Conservation (phyloP, 2,113 vertebrate species). For the Perca schrenkii region DNA sequence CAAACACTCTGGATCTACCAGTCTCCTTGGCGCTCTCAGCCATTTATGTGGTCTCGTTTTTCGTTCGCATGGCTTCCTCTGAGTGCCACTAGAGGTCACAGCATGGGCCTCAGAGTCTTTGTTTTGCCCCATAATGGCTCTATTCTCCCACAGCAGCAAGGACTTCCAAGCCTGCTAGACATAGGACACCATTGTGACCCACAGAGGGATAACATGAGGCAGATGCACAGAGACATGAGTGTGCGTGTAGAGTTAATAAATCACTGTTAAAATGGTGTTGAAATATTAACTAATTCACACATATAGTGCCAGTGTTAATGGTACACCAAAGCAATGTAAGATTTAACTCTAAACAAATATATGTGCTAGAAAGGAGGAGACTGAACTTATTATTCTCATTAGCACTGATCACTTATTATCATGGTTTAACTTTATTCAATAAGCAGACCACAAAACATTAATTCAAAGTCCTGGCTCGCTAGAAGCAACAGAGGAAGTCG, state of each 20-base stretch:
- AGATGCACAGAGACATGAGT: conserved; percentile 25
- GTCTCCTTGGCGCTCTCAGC: conserved; percentile 59
- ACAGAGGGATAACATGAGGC: conserved; percentile 55
- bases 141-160: conserved; percentile 72
- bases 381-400: background rate
- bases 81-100: conserved; percentile 79
- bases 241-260: conserved; percentile 17
- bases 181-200: conserved; percentile 77
- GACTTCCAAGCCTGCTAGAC: conserved; percentile 63
- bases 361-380: background rate
- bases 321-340: background rate
- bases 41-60: conserved; percentile 48
- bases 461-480: background rate
- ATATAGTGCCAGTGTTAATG: background rate
- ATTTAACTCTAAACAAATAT: background rate
- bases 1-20: conserved; percentile 52
- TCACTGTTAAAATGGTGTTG: conserved; percentile 25
- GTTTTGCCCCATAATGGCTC: conserved; percentile 79
- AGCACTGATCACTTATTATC: background rate
- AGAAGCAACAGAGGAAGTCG: background rate
- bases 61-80: conserved; percentile 62
- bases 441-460: conserved; percentile 12
- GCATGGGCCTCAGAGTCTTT: conserved; percentile 80
- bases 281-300: conserved; percentile 37
- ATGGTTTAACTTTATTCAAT: conserved; percentile 18